Evolutionary conservation across 2,113 vertebrate species (phyloP).

Genomic region (Protobothrops mucrosquamatus): DNA sequence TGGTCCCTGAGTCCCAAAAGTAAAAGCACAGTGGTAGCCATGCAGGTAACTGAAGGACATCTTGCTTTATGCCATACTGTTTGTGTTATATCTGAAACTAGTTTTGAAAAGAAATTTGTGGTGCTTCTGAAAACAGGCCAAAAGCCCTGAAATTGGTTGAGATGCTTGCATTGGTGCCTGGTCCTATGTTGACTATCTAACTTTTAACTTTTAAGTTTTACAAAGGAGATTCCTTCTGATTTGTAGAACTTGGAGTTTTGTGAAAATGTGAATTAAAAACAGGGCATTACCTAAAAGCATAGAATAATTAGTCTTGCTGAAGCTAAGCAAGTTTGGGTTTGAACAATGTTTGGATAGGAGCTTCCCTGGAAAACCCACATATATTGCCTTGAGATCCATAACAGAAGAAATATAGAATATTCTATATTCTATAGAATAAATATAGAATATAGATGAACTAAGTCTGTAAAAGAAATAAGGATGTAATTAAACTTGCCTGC

Average conservation of each 20-base stretch:
- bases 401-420: not conserved
- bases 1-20: conserved; percentile 75
- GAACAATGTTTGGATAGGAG: not conserved
- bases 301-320: not conserved
- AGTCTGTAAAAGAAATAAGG: not conserved
- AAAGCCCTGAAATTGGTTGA: not conserved
- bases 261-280: not conserved
- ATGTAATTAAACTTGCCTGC: not conserved
- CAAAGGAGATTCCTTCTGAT: not conserved
- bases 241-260: not conserved
- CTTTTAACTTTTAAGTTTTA: rapidly evolving
- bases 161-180: not conserved
- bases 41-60: conserved; percentile 66
- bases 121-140: not conserved
- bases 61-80: not conserved
- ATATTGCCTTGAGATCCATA: not conserved
- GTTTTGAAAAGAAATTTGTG: not conserved
- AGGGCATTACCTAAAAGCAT: not conserved
- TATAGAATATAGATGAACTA: not conserved
- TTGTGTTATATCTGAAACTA: not conserved
- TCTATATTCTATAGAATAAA: not conserved
- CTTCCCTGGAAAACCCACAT: not conserved
- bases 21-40: conserved; percentile 67
- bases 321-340: not conserved
- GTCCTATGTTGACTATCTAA: not conserved